Percentiles rank a stretch among this genome's conserved stretches.
These are phyloP conservation scores for Trachelus troglodyta DNA, from an alignment of 2,888 invertebrate genomes.

Conservation along the genomic window DNA sequence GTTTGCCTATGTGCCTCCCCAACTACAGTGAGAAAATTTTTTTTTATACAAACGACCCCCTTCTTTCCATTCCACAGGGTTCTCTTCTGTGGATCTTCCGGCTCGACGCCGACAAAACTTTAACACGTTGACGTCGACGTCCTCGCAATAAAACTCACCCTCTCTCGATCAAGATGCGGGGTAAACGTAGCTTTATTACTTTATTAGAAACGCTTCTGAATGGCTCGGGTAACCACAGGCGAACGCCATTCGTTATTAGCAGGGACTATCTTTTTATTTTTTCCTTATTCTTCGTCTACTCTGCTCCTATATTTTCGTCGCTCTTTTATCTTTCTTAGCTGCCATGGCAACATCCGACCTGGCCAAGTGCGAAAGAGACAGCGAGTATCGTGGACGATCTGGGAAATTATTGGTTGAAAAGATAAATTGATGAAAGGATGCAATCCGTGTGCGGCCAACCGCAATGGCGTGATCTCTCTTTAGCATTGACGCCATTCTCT, in stretches of 20 bases:
- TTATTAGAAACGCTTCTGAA: neutral
- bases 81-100: neutral
- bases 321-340: too few relatives aligned
- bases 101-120: neutral
- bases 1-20: neutral
- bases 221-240: neutral
- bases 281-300: neutral
- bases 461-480: constrained; percentile 40
- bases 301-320: neutral
- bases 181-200: constrained; percentile 4
- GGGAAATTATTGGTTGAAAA: constrained; percentile 46
- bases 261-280: neutral
- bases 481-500: constrained; percentile 14
- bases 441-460: constrained; percentile 49
- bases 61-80: neutral
- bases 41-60: neutral
- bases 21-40: neutral
- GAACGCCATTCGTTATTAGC: constrained; percentile 5
- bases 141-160: constrained; percentile 5
- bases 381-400: constrained; percentile 20
- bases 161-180: neutral
- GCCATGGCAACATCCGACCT: neutral
- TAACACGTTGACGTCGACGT: neutral
- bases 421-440: constrained; percentile 40
- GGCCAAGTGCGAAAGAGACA: neutral